A percentile compares a stretch with the other conserved stretches of the same genome.
Evolutionary conservation across 1,140 invertebrate genomes (phyloP).

Genomic region (Drosophila simulans): DNA sequence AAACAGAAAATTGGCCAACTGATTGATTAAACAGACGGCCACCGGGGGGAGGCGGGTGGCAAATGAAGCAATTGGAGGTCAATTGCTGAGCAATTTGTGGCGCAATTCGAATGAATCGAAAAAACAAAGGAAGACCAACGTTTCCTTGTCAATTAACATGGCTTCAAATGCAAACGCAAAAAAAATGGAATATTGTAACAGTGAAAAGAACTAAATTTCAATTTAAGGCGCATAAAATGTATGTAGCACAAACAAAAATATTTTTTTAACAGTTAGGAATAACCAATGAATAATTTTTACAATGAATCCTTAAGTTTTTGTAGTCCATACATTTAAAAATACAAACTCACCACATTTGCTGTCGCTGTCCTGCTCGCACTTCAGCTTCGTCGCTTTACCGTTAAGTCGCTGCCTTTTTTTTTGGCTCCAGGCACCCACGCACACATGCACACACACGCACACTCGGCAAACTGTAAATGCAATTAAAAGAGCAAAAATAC

Average conservation of each 20-base stretch:
- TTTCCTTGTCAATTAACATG: slow-evolving; percentile 47
- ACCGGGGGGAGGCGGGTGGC: background rate
- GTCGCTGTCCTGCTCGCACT: background rate
- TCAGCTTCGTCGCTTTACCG: slow-evolving; percentile 7
- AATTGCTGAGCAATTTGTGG: slow-evolving; percentile 52
- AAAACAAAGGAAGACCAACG: slow-evolving; percentile 22
- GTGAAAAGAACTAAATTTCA: background rate
- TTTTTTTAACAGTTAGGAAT: too few relatives aligned
- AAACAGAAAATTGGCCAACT: slow-evolving; percentile 38
- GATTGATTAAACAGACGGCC: slow-evolving; percentile 35
- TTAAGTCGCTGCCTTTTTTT: slow-evolving; percentile 8
- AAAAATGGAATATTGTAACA: background rate
- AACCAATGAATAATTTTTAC: too few relatives aligned
- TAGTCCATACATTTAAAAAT: background rate
- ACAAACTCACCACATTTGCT: slow-evolving; percentile 22
- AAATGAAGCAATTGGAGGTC: slow-evolving; percentile 51
- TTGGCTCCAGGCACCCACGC: slow-evolving; percentile 14
- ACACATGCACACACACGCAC: slow-evolving; percentile 11
- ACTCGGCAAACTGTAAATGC: slow-evolving; percentile 47
- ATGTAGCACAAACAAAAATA: too few relatives aligned
- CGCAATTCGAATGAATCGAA: slow-evolving; percentile 40
- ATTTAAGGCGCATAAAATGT: too few relatives aligned
- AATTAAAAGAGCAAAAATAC: slow-evolving; percentile 41
- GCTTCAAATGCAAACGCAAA: background rate
- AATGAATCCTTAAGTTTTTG: too few relatives aligned